Conservation (phyloP, 2,888 invertebrate species). For the Chouioia cunea region DNA sequence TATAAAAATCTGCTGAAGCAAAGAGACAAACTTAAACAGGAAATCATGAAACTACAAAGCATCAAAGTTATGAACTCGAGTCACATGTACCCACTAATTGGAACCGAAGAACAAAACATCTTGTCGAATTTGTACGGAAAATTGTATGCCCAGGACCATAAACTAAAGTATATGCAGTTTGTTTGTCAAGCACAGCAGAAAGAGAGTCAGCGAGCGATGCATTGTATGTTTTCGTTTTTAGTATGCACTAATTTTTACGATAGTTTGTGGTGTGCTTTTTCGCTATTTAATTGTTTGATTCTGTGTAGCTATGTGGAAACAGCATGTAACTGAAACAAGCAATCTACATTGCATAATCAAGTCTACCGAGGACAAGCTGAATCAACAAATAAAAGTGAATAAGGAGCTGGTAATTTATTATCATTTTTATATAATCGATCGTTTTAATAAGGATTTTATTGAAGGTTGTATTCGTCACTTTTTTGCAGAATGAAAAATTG, state of each 20-base stretch:
- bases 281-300: conserved; percentile 10
- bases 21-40: conserved; percentile 57
- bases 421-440: too few relatives aligned
- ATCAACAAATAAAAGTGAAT: conserved; percentile 71
- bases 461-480: conserved; percentile 13
- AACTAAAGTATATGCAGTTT: conserved; percentile 75
- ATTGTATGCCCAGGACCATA: conserved; percentile 72
- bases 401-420: conserved; percentile 69
- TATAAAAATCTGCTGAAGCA: conserved; percentile 53
- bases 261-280: background rate
- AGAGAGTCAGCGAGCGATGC: conserved; percentile 75
- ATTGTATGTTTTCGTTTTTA: conserved; percentile 69
- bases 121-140: conserved; percentile 56
- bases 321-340: conserved; percentile 72
- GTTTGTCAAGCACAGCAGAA: conserved; percentile 76
- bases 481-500: conserved; percentile 75
- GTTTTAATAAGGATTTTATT: background rate
- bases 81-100: conserved; percentile 40
- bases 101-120: conserved; percentile 49
- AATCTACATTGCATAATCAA: conserved; percentile 71
- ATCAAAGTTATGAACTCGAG: conserved; percentile 30
- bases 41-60: conserved; percentile 57
- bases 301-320: conserved; percentile 71
- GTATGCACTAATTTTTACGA: conserved; percentile 30
- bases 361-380: conserved; percentile 71